Percentiles rank a stretch among this genome's conserved stretches.
Evolutionary conservation across 2,113 vertebrate species (phyloP).

Genomic region (Neodon shergylaensis): DNA sequence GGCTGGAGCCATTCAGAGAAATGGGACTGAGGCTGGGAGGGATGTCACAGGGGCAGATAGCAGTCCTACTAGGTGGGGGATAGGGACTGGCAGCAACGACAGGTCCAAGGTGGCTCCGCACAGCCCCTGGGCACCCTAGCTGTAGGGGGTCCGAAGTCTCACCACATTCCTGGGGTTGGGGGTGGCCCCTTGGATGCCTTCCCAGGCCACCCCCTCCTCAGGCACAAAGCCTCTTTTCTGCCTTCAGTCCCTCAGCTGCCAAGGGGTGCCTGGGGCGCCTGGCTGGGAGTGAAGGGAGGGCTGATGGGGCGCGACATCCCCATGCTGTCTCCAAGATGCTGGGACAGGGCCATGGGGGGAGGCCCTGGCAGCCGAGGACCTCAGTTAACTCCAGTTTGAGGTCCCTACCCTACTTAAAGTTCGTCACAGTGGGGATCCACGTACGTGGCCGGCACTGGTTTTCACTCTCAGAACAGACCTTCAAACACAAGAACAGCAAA

Average conservation of each 20-base stretch:
- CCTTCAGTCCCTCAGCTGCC: slow-evolving; percentile 52
- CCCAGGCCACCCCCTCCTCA: slow-evolving; percentile 63
- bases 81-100: neutral
- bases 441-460: rapidly evolving
- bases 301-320: neutral
- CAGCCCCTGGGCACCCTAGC: slow-evolving; percentile 43
- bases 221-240: slow-evolving; percentile 85
- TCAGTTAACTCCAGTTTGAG: neutral
- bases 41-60: neutral
- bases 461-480: neutral
- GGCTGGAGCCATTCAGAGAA: neutral
- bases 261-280: slow-evolving; percentile 60
- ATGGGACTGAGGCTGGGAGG: neutral
- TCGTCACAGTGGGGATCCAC: neutral
- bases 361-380: neutral
- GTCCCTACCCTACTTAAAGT: neutral
- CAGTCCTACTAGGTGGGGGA: neutral
- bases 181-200: slow-evolving; percentile 70
- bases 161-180: slow-evolving; percentile 64
- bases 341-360: slow-evolving; percentile 55
- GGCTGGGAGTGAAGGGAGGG: slow-evolving; percentile 51
- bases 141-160: slow-evolving; percentile 34
- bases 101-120: neutral
- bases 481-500: neutral
- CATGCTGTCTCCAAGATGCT: slow-evolving; percentile 4